phyloP scores from a whole-genome alignment of 2,888 invertebrate genomes.

The Cephus sareptanus region DNA sequence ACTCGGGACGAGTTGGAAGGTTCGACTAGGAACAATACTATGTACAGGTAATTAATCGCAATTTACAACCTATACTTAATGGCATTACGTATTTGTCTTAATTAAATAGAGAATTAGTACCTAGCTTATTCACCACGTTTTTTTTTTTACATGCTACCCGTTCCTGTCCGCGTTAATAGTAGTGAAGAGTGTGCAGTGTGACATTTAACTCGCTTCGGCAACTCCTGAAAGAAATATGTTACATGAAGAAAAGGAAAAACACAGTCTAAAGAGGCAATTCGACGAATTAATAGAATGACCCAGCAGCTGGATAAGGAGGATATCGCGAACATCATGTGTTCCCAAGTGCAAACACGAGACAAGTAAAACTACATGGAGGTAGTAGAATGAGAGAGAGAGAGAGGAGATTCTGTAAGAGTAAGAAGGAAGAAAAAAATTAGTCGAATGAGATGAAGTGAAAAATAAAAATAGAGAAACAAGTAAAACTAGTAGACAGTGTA shows the following conservation, averaged over 20 bases:
- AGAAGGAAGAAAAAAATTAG: slow-evolving; percentile 2
- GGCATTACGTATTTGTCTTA: background rate
- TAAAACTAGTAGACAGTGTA: background rate
- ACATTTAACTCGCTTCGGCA: slow-evolving; percentile 50
- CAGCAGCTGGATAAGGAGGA: background rate
- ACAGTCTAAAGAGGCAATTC: background rate
- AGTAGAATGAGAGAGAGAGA: slow-evolving; percentile 11
- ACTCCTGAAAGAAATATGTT: slow-evolving; percentile 47
- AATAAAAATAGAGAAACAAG: slow-evolving; percentile 4
- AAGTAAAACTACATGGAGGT: background rate
- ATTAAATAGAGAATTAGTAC: slow-evolving; percentile 38
- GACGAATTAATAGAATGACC: background rate
- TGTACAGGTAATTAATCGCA: slow-evolving; percentile 23
- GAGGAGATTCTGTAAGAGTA: background rate
- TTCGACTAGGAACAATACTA: background rate
- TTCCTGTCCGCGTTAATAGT: slow-evolving; percentile 53
- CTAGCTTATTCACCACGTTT: slow-evolving; percentile 44
- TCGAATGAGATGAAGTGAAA: background rate
- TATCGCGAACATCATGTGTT: background rate
- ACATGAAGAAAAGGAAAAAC: slow-evolving; percentile 3
- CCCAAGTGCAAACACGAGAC: background rate
- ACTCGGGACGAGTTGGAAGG: slow-evolving; percentile 11
- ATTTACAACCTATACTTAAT: background rate
- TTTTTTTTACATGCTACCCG: slow-evolving; percentile 46
- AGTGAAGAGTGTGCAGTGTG: slow-evolving; percentile 45